Evolutionary conservation across 2,888 invertebrate genomes (phyloP).

Genomic region (Lasioglossum malachurum): DNA sequence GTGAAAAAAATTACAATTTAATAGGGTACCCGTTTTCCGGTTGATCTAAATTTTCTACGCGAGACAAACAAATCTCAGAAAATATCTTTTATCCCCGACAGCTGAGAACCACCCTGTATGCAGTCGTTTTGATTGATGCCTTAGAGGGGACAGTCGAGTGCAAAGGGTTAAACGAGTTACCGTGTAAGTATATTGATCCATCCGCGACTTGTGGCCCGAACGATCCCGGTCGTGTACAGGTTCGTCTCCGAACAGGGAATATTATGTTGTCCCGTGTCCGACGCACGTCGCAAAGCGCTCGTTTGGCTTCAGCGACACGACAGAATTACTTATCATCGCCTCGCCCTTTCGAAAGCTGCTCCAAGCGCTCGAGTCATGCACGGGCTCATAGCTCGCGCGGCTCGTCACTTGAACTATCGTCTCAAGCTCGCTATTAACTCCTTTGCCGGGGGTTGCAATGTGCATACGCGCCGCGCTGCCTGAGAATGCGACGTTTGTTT

Average conservation of each 20-base stretch:
- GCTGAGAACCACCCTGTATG: not conserved
- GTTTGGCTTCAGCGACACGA: conserved; percentile 19
- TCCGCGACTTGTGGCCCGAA: no score
- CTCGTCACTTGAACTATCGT: conserved; percentile 21
- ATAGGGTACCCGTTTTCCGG: no score
- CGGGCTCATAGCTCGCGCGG: conserved; percentile 12
- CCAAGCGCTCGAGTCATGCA: conserved; percentile 28
- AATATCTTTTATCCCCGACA: not conserved
- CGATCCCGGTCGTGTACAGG: not conserved
- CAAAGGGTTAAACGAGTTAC: not conserved
- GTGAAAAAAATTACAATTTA: not conserved
- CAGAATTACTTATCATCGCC: conserved; percentile 52
- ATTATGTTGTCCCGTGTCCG: conserved; percentile 26
- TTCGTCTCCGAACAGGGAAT: conserved; percentile 23
- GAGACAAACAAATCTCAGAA: no score
- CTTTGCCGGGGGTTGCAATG: conserved; percentile 4
- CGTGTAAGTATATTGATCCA: not conserved
- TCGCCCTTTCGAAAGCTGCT: not conserved
- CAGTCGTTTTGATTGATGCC: not conserved
- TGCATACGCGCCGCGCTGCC: not conserved
- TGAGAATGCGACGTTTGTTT: conserved; percentile 31
- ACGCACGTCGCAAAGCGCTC: conserved; percentile 41
- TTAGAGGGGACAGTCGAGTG: not conserved
- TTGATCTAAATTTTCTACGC: no score
- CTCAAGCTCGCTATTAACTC: conserved; percentile 39